Percentiles rank a stretch among this genome's conserved stretches.
These are phyloP conservation scores for Heteronetta atricapilla DNA, from an alignment of 2,113 vertebrate species.

Conservation along the genomic window DNA sequence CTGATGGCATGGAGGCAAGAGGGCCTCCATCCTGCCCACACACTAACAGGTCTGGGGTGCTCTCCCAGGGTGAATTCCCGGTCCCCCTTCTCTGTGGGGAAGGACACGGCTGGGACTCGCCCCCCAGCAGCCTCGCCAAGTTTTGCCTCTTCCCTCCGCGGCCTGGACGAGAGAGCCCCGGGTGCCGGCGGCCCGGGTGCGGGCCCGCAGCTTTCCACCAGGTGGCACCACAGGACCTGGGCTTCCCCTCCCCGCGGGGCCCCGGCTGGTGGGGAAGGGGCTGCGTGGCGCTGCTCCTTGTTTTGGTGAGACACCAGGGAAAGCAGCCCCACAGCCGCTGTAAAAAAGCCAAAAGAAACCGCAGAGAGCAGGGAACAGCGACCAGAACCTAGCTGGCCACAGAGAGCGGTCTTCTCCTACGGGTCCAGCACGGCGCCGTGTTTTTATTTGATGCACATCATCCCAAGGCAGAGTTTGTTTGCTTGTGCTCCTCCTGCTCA, in stretches of 20 bases:
- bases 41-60: neutral
- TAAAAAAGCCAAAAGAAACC: neutral
- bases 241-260: neutral
- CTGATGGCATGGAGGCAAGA: neutral
- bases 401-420: neutral
- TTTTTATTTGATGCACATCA: fast-evolving
- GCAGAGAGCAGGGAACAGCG: fast-evolving
- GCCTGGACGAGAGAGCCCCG: neutral
- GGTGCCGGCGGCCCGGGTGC: neutral
- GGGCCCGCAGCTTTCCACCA: constrained; percentile 39
- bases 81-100: neutral
- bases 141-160: too few species aligned
- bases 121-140: neutral
- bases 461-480: too few species aligned
- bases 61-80: neutral
- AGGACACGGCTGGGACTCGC: too few species aligned
- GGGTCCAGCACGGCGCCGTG: fast-evolving
- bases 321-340: neutral
- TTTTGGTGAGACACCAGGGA: too few species aligned
- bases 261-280: too few species aligned
- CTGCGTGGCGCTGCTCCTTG: too few species aligned
- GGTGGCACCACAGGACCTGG: constrained; percentile 49
- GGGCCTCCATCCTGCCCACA: neutral
- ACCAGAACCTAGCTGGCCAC: neutral
- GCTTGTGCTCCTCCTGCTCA: neutral